Evolutionary conservation across 2,888 invertebrate species (phyloP), one percentile per base, ranked within the genome.

Genomic region (Lapara coniferarum): DNA sequence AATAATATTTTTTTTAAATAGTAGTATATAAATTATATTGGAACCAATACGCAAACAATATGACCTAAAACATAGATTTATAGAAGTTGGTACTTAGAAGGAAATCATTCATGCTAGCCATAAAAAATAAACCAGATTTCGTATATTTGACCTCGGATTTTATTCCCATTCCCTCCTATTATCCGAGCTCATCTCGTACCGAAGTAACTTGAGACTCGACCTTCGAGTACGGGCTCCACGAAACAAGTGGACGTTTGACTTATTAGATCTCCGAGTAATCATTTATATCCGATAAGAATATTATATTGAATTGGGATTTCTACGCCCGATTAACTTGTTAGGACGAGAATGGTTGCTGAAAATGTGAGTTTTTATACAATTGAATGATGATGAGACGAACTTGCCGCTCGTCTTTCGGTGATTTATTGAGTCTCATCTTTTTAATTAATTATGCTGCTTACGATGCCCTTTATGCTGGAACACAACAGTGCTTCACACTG

Each of bases 161-260:
- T 49, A 49, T 12, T 63, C 63, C 19, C 4, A 63, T 6, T 63
- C n/a, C 63, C 10, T 7, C 63, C 19, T 19, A 46, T 19, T 63
- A 49, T 49, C 49, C 19, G 19, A 19, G 46, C 19, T 53, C 16
- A 63, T 63, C 63, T 19, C 25, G 49, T 71, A 46, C 70, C 73
- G 78, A 76, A 79, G 85, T 82, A 86, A 85, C 82, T 74, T 77
- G 84, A 90, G 84, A 79, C 78, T 75, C 71, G 77, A 70, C 68
- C 72, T 56, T 68, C 67, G 66, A 25, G 63, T 14, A 72, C 77
- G 71, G 57, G 77, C 67, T 68, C 66, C 63, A 57, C 70, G 72
- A 68, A 70, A 71, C 68, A 76, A 75, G 71, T 70, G 63, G 63
- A 63, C 63, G 49, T 63, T 63, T 63, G 63, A 63, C 63, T 63